A percentile compares a stretch with the other conserved stretches of the same genome.
Conservation (phyloP, 2,113 vertebrate species). For the Silurus glanis region DNA sequence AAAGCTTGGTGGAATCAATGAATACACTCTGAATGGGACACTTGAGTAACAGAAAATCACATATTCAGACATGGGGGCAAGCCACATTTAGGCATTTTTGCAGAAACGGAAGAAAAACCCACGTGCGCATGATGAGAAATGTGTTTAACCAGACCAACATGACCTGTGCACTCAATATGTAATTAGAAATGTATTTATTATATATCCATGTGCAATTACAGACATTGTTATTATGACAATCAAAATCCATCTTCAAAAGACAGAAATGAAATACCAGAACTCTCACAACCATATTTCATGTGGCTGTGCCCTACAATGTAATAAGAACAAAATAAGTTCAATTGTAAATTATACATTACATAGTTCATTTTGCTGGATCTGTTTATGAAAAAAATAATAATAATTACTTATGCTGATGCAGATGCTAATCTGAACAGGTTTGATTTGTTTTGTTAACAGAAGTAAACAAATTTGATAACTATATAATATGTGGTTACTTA, state of each 20-base stretch:
- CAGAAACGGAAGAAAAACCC: no score
- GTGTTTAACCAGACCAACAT: no score
- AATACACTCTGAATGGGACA: neutral
- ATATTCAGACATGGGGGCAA: neutral
- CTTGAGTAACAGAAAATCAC: neutral
- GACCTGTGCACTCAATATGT: no score
- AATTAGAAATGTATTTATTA: no score
- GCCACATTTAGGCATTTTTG: neutral
- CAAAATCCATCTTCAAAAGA: no score
- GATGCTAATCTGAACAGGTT: neutral
- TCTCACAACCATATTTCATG: neutral
- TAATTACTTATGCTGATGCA: neutral
- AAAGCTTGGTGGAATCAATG: neutral
- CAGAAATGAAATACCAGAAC: no score
- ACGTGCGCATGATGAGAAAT: no score
- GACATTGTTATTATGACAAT: no score
- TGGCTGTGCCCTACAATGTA: neutral
- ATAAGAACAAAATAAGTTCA: neutral
- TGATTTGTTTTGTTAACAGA: neutral
- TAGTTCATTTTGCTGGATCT: neutral
- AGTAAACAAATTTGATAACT: neutral
- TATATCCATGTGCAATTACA: no score
- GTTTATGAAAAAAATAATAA: neutral
- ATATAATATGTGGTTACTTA: neutral
- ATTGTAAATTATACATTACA: neutral